Evolutionary conservation across 2,888 invertebrate genomes (phyloP).

Genomic region (Odontomyia ornata): DNA sequence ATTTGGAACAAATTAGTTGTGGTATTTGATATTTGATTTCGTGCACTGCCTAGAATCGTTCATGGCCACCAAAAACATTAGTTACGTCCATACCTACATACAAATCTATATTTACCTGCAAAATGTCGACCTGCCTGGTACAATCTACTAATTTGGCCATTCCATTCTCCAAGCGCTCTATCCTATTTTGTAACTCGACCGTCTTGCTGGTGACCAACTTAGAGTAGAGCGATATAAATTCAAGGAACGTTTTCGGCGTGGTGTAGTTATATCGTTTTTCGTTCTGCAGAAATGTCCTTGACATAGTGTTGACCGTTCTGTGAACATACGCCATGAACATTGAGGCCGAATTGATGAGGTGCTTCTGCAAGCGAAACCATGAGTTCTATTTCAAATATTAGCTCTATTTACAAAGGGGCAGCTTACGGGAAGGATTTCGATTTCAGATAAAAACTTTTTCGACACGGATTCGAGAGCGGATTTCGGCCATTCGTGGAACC

Average conservation of each 20-base stretch:
- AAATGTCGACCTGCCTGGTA: slow-evolving; percentile 83
- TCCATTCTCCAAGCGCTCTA: slow-evolving; percentile 85
- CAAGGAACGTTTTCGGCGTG: slow-evolving; percentile 96
- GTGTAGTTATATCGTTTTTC: slow-evolving; percentile 95
- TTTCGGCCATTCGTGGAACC: slow-evolving; percentile 98
- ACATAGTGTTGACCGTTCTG: slow-evolving; percentile 87
- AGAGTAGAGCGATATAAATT: slow-evolving; percentile 87
- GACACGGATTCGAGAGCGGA: slow-evolving; percentile 92
- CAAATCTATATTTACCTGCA: slow-evolving; percentile 71
- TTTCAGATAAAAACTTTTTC: slow-evolving; percentile 80
- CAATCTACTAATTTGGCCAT: slow-evolving; percentile 88
- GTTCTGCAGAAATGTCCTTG: slow-evolving; percentile 80
- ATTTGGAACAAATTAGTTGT: no score
- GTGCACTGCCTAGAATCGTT: no score
- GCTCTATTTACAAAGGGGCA: slow-evolving; percentile 27
- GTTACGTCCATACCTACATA: no score
- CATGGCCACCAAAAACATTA: no score
- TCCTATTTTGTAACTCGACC: slow-evolving; percentile 77
- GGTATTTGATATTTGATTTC: no score
- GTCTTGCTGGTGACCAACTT: slow-evolving; percentile 78
- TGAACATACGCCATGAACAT: slow-evolving; percentile 93
- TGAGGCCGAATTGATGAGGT: slow-evolving; percentile 76
- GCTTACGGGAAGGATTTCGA: slow-evolving; percentile 76
- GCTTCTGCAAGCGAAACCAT: slow-evolving; percentile 60
- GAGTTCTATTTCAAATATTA: neutral